These are phyloP conservation scores for Lucilia sericata DNA, from an alignment of 1,140 invertebrate species.

Conservation along the genomic window DNA sequence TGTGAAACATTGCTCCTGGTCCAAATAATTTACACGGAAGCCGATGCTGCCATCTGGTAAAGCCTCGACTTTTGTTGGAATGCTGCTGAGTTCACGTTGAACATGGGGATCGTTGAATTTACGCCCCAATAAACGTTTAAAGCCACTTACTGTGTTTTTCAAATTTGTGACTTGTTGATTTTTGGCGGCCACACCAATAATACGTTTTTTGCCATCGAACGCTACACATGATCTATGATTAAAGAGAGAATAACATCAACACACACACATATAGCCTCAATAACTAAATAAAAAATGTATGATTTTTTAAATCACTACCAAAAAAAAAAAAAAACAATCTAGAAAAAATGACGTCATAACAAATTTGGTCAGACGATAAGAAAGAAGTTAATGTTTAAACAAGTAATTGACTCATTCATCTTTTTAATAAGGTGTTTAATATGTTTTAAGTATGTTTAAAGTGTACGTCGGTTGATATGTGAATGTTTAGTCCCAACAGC, in stretches of 20 bases:
- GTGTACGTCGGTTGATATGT: neutral
- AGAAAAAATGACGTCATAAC: constrained; percentile 32
- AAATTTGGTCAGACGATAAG: neutral
- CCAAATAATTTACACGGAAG: constrained; percentile 88
- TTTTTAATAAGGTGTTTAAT: neutral
- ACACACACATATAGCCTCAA: neutral
- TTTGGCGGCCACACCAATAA: constrained; percentile 95
- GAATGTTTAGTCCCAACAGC: neutral
- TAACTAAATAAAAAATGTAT: constrained; percentile 10
- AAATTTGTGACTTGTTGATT: constrained; percentile 97
- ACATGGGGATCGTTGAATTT: constrained; percentile 89
- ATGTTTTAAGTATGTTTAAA: neutral
- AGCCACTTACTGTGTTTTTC: constrained; percentile 95
- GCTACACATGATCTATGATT: constrained; percentile 89
- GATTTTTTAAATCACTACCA: neutral
- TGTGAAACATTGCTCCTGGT: constrained; percentile 87
- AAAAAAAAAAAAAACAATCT: neutral
- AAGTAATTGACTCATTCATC: constrained; percentile 11
- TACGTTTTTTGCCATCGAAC: constrained; percentile 91
- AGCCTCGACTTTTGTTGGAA: constrained; percentile 82
- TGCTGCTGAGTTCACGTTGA: constrained; percentile 80
- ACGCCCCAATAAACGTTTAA: constrained; percentile 92
- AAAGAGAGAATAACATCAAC: constrained; percentile 9
- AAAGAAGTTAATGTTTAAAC: neutral
- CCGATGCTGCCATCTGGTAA: constrained; percentile 80